Conservation (phyloP, 37 sponge, comb jelly and placozoan species). For the Bolinopsis microptera region DNA sequence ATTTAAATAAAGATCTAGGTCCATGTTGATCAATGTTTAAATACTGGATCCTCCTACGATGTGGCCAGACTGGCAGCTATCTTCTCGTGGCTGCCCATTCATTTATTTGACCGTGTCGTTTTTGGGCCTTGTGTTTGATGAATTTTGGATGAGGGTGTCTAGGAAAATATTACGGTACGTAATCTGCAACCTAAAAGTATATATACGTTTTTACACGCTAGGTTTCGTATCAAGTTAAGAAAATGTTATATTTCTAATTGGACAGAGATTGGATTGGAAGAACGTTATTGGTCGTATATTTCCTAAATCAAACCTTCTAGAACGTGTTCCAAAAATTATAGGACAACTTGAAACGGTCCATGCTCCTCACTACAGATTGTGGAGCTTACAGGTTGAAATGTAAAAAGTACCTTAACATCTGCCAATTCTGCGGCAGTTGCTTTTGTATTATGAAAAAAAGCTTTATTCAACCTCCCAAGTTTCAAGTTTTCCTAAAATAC, state of each 20-base stretch:
- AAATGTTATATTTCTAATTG: neutral
- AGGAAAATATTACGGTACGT: neutral
- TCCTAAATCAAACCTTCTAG: slow-evolving; percentile 50
- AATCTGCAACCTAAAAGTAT: neutral
- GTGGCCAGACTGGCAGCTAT: neutral
- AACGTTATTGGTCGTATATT: slow-evolving; percentile 25
- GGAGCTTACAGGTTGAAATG: neutral
- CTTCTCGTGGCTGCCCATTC: neutral
- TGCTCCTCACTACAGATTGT: no score
- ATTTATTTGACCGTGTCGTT: neutral
- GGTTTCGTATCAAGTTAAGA: slow-evolving; percentile 8
- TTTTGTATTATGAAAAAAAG: no score
- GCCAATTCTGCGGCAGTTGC: no score
- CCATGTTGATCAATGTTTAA: neutral
- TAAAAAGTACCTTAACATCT: neutral
- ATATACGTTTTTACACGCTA: slow-evolving; percentile 24
- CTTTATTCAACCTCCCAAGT: neutral
- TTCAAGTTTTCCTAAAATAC: neutral
- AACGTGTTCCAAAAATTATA: neutral
- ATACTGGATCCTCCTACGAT: neutral
- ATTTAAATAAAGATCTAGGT: neutral
- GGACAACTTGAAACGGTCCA: neutral
- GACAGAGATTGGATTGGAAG: neutral
- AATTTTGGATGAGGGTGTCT: neutral
- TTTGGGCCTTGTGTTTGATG: neutral